Evolutionary conservation across 2,113 vertebrate genomes (phyloP), one percentile per base, ranked within the genome.

Genomic region (Smithornis capensis): DNA sequence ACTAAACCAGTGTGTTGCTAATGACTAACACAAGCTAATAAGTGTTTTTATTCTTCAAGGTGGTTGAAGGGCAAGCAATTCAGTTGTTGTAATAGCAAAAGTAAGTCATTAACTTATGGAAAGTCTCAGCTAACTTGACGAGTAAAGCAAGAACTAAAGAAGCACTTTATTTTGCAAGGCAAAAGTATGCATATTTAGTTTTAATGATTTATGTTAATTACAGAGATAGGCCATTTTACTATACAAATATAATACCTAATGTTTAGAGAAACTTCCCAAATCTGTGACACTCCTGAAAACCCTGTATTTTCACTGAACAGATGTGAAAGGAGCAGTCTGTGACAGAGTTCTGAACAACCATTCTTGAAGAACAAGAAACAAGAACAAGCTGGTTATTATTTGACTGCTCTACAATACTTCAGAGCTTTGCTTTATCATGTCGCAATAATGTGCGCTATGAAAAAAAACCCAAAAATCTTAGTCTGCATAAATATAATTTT

Each of bases 31-130:
- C 38, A 90, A 56, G 15, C 44, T 88, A 83, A 83, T 60, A 78
- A 45, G 29, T 95, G n/a, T 56, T 94, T 91, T 68, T 90, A 47
- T 49, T 55, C 52, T 86, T 90, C 76, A 94, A 90, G 75, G 90
- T 74, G 35, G 33, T 90, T 90, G 82, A 96, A 95, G 93, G 88
- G 68, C 68, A 92, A 93, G 31, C 44, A 90, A 74, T 74, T 93
- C 50, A 35, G 35, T 60, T 53, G 49, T 47, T 88, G 29, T 77
- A 89, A 77, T 23, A 67, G 56, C 55, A 94, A 74, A 93, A 74
- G 75, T 91, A 90, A 95, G 95, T 93, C 68, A 94, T 96, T 96
- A 96, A 86, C 95, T 81, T 59, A 49, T 53, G 71, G 68, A 86
- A 81, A 73, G 45, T 49, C 40, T 65, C 38, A 40, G 24, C 33